Percentiles rank a stretch among this genome's conserved stretches.
Conservation (phyloP, 37 sponge, comb jelly and placozoan genomes). For the Cladorhizidae sp. region DNA sequence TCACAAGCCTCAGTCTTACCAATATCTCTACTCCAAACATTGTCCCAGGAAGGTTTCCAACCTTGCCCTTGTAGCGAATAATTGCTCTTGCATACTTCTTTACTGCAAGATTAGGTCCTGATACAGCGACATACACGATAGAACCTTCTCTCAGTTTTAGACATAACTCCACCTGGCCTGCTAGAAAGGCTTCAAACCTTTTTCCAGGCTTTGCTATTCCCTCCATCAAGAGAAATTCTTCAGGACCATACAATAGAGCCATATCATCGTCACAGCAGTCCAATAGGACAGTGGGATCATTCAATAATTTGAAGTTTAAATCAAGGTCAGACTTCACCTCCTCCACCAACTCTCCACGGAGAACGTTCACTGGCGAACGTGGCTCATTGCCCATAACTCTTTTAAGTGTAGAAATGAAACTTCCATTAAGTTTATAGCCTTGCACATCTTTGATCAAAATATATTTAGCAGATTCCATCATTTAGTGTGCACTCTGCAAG, state of each 20-base stretch:
- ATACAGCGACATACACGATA: constrained; percentile 29
- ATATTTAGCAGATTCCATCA: too few relatives aligned
- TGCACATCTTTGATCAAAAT: constrained; percentile 29
- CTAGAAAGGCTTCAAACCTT: constrained; percentile 2
- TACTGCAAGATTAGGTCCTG: neutral
- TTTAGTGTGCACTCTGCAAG: too few relatives aligned
- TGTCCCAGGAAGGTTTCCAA: too few relatives aligned
- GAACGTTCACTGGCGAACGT: neutral
- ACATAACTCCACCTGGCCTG: constrained; percentile 20
- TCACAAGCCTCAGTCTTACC: constrained; percentile 22
- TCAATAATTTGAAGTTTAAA: constrained; percentile 7
- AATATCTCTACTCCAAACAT: constrained; percentile 74
- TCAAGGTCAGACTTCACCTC: neutral
- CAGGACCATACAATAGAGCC: constrained; percentile 4
- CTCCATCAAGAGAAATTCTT: constrained; percentile 18
- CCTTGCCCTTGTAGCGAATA: too few relatives aligned
- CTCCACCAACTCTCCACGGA: constrained; percentile 34
- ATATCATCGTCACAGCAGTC: constrained; percentile 7
- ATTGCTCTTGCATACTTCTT: neutral
- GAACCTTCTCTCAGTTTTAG: constrained; percentile 17
- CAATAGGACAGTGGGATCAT: constrained; percentile 20
- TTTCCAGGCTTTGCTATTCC: neutral
- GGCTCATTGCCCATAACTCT: neutral
- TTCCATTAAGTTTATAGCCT: too few relatives aligned
- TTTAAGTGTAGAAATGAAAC: too few relatives aligned